A percentile compares a stretch with the other conserved stretches of the same genome.
Evolutionary conservation across 2,797 vertebrate genomes (phyloP).

Genomic region (Melanotaenia parkinsoni): DNA sequence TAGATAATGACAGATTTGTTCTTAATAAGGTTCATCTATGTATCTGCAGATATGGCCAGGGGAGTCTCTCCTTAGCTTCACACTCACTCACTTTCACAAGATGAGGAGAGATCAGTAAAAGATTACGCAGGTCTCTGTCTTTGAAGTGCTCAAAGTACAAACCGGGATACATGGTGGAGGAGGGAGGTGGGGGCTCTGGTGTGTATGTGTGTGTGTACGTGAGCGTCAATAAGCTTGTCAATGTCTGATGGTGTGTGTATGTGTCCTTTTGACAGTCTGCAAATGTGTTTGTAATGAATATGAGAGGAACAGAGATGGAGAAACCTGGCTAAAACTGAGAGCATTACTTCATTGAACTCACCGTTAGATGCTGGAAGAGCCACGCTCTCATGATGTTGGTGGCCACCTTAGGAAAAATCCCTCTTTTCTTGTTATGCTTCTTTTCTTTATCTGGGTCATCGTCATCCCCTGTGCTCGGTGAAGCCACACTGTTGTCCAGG

Average conservation of each 20-base stretch:
- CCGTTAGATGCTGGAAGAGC: slow-evolving; percentile 99
- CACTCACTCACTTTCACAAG: slow-evolving; percentile 69
- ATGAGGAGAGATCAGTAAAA: slow-evolving; percentile 60
- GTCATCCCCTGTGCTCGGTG: slow-evolving; percentile 98
- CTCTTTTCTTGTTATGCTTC: slow-evolving; percentile 99
- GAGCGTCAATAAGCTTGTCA: slow-evolving; percentile 23
- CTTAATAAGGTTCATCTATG: slow-evolving; percentile 74
- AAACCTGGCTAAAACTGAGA: slow-evolving; percentile 21
- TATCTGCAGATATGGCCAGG: slow-evolving; percentile 61
- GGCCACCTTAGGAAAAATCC: slow-evolving; percentile 99
- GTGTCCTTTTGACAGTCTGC: slow-evolving; percentile 30
- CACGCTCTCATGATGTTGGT: slow-evolving; percentile 99
- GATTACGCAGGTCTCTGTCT: slow-evolving; percentile 64
- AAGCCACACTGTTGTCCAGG: slow-evolving; percentile 99
- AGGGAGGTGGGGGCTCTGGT: slow-evolving; percentile 11
- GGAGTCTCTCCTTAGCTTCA: slow-evolving; percentile 69
- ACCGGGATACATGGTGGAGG: slow-evolving; percentile 42
- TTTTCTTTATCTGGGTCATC: slow-evolving; percentile 99
- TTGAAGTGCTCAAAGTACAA: slow-evolving; percentile 66
- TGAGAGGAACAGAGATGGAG: slow-evolving; percentile 4
- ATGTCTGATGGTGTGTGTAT: slow-evolving; percentile 18
- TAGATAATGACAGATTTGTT: slow-evolving; percentile 72
- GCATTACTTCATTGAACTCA: slow-evolving; percentile 84
- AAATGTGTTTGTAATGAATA: slow-evolving; percentile 17
- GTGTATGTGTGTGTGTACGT: slow-evolving; percentile 17